A percentile compares a stretch with the other conserved stretches of the same genome.
Conservation (phyloP, 2,113 vertebrate species). For the Nothoprocta pentlandii region DNA sequence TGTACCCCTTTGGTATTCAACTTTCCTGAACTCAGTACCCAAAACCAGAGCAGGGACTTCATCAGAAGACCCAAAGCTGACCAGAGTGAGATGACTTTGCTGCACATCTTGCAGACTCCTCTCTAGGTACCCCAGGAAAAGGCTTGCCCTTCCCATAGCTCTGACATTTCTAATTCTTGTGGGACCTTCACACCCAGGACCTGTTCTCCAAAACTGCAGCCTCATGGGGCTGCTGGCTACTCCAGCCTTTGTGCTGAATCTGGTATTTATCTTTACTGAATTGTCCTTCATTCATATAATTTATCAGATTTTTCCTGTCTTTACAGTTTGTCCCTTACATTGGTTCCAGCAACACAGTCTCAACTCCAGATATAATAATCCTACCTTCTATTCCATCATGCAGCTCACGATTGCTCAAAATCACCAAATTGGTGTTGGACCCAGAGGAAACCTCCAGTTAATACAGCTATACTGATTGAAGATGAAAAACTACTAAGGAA, state of each 20-base stretch:
- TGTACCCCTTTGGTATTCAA: neutral
- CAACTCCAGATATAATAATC: neutral
- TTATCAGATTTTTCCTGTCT: neutral
- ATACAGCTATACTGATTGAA: neutral
- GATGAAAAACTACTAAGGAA: neutral
- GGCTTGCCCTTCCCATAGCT: neutral
- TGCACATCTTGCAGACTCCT: neutral
- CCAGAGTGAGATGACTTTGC: neutral
- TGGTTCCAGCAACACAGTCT: neutral
- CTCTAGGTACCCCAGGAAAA: neutral
- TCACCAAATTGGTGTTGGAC: neutral
- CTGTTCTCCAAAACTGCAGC: neutral
- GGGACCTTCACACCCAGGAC: neutral
- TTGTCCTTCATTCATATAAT: neutral
- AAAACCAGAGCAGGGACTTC: neutral
- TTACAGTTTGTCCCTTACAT: fast-evolving
- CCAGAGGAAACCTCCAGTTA: neutral
- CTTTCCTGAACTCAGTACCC: neutral
- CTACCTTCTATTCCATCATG: neutral
- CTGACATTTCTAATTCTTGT: neutral
- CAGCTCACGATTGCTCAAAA: neutral
- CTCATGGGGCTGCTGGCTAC: neutral
- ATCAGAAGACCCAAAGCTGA: neutral
- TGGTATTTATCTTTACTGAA: neutral
- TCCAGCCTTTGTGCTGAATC: neutral